Base-by-base conservation (phyloP, 2,113 vertebrate genomes). In the Synchiropus splendidus region DNA sequence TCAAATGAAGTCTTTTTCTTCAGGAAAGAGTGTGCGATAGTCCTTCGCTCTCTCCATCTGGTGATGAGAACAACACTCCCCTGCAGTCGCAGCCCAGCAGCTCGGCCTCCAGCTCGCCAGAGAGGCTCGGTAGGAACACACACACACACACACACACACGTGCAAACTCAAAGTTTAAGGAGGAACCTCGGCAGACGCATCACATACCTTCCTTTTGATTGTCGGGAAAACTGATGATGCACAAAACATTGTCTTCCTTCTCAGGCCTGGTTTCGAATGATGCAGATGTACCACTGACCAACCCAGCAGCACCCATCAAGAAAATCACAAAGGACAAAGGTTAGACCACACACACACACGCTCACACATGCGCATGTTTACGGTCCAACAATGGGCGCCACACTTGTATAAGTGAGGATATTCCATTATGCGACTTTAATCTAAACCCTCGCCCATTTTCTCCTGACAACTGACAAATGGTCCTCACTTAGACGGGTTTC, bases 291-390 rank as follows among this genome's bases (percentile, higher is more conserved):
- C 64, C 86, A 12, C 72, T 90, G 77, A 74, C 70, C 63, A 70
- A 72, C 66, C 84, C 73, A 39, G 86, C 88, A 57, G 86, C 83
- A 48, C 86, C 74, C 67, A 79, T 89, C 76, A 92, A 90, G 85
- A 92, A 89, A 75, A 81, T 89, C 45, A 83, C 84, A 47, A 91
- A 88, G 61, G 86, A 91, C 67, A 92, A 90, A 91, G 90, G 90
- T 92, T 55, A 47, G 73, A 50, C 57, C 43, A 17, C 61, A 55
- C 32, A 17, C 37, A 43, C 44, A 35, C 54, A 35, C 43, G 41
- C 37, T 10, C 35, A 53, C 56, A 48, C 47, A 32, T 50, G 58
- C 21, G 33, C 44, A 50, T 13, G 49, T 41, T 35, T 36, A 39
- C 44, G 18, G 18, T 15, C 1, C 4, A 8, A 8, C 15, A 16